Conservation (phyloP, 1,140 invertebrate species). For the Magallana angulata region DNA sequence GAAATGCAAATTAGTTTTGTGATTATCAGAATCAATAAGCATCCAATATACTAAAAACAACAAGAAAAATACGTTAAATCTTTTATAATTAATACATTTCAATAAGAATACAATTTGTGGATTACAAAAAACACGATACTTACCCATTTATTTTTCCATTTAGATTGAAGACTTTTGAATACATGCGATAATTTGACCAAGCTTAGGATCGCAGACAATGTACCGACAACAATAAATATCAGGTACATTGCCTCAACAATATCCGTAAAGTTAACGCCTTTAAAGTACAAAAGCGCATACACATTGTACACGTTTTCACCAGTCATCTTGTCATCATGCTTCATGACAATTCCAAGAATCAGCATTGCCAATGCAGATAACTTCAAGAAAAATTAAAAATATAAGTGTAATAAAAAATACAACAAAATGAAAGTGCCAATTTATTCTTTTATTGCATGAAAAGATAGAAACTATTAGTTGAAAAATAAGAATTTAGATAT, state of each 20-base stretch:
- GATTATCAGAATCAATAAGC: neutral
- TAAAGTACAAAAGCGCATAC: neutral
- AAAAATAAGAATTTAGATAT: neutral
- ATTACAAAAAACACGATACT: no score
- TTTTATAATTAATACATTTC: neutral
- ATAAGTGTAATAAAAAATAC: neutral
- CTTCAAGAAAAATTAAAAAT: neutral
- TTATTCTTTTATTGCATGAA: neutral
- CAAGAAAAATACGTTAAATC: neutral
- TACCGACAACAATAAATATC: neutral
- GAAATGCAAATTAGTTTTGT: neutral
- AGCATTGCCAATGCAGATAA: neutral
- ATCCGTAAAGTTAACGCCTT: neutral
- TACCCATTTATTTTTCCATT: neutral
- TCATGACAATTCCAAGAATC: conserved; percentile 4
- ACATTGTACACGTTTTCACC: neutral
- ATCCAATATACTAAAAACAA: neutral
- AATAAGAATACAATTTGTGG: no score
- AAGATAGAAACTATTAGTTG: neutral
- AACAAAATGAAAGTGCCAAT: neutral
- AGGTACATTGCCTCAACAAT: neutral
- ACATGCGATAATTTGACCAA: neutral
- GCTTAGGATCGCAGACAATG: neutral
- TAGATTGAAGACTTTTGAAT: neutral
- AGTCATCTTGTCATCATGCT: conserved; percentile 16